A percentile compares a stretch with the other conserved stretches of the same genome.
Conservation (phyloP, 2,888 invertebrate genomes). For the Leucophora obtusa region DNA sequence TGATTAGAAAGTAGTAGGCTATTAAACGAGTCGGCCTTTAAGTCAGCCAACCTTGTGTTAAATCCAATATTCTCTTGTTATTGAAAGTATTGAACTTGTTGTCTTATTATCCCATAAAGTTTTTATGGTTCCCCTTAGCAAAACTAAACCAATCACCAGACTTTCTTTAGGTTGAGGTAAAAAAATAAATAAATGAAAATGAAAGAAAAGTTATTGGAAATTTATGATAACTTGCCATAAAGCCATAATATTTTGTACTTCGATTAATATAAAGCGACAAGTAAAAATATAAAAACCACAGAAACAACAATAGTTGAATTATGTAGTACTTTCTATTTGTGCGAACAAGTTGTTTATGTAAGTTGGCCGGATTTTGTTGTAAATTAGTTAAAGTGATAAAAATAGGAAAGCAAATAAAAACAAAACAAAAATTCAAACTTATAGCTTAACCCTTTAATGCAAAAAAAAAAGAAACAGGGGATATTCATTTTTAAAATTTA, state of each 20-base stretch:
- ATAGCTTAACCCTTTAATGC: neutral
- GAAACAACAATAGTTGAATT: neutral
- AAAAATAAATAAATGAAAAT: conserved; percentile 6
- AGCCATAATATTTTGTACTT: conserved; percentile 49
- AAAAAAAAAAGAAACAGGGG: too few relatives aligned
- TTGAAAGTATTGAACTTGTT: conserved; percentile 30
- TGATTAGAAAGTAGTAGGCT: too few relatives aligned
- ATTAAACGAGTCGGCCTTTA: too few relatives aligned
- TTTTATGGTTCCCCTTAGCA: neutral
- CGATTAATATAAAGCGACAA: conserved; percentile 43
- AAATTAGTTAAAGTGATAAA: conserved; percentile 29
- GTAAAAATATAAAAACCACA: conserved; percentile 8
- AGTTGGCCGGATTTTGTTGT: conserved; percentile 31
- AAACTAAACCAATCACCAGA: conserved; percentile 3
- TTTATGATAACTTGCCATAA: conserved; percentile 49
- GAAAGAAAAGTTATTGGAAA: conserved; percentile 47
- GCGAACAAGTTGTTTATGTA: conserved; percentile 49
- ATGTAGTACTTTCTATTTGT: conserved; percentile 20
- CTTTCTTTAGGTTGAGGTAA: conserved; percentile 6
- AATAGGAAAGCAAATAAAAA: neutral
- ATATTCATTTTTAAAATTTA: too few relatives aligned
- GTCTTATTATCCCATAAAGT: conserved; percentile 32
- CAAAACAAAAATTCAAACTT: neutral
- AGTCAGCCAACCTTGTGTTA: neutral
- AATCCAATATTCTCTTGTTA: conserved; percentile 5